A percentile compares a stretch with the other conserved stretches of the same genome.
Conservation (phyloP, 1,140 invertebrate species). For the Diorhabda elongata region DNA sequence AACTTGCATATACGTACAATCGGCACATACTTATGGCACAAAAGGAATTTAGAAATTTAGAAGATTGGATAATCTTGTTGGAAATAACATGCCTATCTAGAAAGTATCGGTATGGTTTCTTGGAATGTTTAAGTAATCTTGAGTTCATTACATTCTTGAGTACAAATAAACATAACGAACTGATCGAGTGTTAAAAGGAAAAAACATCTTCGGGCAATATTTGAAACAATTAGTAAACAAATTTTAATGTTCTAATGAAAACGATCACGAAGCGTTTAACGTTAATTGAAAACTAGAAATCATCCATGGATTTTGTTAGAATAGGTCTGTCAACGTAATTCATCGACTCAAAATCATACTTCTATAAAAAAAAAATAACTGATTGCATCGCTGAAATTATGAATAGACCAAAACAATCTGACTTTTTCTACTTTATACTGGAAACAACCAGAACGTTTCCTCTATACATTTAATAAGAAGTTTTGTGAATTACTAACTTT, state of each 20-base stretch:
- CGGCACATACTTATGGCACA: slow-evolving; percentile 3
- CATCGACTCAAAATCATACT: too few relatives aligned
- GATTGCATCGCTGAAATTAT: too few relatives aligned
- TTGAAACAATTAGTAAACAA: background rate
- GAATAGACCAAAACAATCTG: too few relatives aligned
- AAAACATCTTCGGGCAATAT: background rate
- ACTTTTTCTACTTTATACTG: too few relatives aligned
- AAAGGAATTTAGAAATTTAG: slow-evolving; percentile 17
- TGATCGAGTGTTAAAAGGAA: background rate
- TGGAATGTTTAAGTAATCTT: background rate
- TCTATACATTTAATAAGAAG: too few relatives aligned
- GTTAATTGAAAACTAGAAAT: too few relatives aligned
- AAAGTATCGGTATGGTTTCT: slow-evolving; percentile 7
- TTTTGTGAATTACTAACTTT: too few relatives aligned
- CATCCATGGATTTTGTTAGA: too few relatives aligned
- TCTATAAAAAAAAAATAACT: too few relatives aligned
- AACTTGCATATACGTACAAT: background rate
- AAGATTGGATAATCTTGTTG: slow-evolving; percentile 15
- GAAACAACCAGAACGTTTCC: too few relatives aligned
- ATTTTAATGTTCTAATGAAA: background rate
- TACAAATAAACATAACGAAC: slow-evolving; percentile 3
- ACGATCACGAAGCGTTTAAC: too few relatives aligned
- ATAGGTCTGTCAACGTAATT: too few relatives aligned
- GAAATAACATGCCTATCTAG: slow-evolving; percentile 10
- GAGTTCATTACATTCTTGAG: slow-evolving; percentile 13